These are phyloP conservation scores for Myocastor coypus DNA, from an alignment of 2,113 vertebrate species.

Conservation along the genomic window DNA sequence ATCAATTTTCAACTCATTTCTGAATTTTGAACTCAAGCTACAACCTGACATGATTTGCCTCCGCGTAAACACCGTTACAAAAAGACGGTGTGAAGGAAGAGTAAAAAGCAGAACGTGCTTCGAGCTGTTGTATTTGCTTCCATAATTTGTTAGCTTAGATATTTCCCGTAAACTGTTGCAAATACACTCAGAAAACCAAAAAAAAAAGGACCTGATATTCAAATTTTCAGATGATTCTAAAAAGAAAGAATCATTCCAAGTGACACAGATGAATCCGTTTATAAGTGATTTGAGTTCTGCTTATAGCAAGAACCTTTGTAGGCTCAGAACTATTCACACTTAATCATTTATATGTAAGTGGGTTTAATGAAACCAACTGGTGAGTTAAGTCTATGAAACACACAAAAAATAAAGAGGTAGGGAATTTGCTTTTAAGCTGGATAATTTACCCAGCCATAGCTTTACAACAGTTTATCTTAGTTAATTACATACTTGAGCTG, in stretches of 20 bases:
- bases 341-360: background rate
- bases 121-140: background rate
- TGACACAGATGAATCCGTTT: background rate
- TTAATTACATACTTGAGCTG: background rate
- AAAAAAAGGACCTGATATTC: background rate
- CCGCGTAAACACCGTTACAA: background rate
- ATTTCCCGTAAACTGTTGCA: background rate
- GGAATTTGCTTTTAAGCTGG: background rate
- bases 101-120: background rate
- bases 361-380: background rate
- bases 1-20: background rate
- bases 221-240: background rate
- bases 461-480: too few species aligned
- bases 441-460: background rate
- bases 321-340: background rate
- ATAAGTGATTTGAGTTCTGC: background rate
- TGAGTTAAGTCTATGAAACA: background rate
- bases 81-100: background rate
- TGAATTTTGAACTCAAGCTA: background rate
- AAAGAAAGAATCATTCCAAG: background rate
- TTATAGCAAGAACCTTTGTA: background rate
- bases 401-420: background rate
- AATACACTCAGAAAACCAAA: background rate
- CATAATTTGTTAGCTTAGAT: background rate
- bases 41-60: background rate